Evolutionary conservation across 2,797 vertebrate species (phyloP).

Genomic region (Sphenopsis melanotis): DNA sequence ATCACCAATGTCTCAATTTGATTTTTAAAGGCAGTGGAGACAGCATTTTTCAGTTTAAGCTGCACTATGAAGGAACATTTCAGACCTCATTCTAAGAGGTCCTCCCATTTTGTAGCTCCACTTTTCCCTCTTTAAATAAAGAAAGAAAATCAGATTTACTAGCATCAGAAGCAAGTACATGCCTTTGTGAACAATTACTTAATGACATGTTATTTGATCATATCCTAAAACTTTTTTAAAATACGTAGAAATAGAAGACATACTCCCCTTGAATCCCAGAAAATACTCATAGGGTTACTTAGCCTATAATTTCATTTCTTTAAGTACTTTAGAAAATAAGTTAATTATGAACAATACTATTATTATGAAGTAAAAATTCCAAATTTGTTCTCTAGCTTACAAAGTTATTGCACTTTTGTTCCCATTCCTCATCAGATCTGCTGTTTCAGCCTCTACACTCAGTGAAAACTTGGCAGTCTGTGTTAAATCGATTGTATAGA

Average conservation of each 20-base stretch:
- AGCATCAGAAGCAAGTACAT: background rate
- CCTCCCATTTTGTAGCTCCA: background rate
- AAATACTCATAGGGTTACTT: background rate
- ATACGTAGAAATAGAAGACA: background rate
- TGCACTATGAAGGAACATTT: background rate
- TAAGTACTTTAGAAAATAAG: background rate
- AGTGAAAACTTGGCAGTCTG: background rate
- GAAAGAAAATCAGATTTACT: background rate
- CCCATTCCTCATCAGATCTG: background rate
- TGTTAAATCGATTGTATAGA: background rate
- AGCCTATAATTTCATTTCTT: background rate
- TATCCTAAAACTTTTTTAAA: background rate
- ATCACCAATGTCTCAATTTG: background rate
- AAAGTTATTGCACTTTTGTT: background rate
- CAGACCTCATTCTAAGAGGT: background rate
- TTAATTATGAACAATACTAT: background rate
- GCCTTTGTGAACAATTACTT: background rate
- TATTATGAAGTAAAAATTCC: background rate
- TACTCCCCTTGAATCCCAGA: background rate
- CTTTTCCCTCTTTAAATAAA: background rate
- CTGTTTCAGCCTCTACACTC: background rate
- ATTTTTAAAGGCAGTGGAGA: background rate
- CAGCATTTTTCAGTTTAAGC: background rate
- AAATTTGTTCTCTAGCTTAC: background rate
- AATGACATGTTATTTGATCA: background rate